A percentile compares a stretch with the other conserved stretches of the same genome.
Conservation (phyloP, 2,797 vertebrate genomes). For the Rhinoraja longicauda region DNA sequence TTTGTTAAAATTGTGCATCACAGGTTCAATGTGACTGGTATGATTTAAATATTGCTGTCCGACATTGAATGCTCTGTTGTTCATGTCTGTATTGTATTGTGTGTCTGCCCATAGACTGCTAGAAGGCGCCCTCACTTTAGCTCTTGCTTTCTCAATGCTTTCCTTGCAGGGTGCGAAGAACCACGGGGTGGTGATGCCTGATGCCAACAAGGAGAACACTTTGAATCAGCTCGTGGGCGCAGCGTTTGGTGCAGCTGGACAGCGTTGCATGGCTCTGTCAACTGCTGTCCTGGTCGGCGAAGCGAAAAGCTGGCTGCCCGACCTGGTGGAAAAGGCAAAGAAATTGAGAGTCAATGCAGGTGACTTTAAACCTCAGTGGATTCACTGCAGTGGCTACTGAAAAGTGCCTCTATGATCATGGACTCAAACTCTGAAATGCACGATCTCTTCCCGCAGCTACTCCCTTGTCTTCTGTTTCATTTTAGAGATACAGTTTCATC, state of each 20-base stretch:
- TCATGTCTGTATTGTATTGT: neutral
- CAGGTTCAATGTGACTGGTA: neutral
- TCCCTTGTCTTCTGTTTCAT: neutral
- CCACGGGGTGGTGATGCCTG: slow-evolving; percentile 94
- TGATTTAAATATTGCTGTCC: neutral
- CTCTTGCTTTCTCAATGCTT: neutral
- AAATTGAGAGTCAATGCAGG: slow-evolving; percentile 85
- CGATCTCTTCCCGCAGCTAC: neutral
- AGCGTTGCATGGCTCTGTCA: slow-evolving; percentile 93
- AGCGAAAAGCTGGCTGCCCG: slow-evolving; percentile 80
- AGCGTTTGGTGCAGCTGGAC: slow-evolving; percentile 91
- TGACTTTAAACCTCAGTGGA: slow-evolving; percentile 45
- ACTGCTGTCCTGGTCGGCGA: slow-evolving; percentile 87
- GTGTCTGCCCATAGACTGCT: neutral
- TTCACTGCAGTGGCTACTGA: neutral
- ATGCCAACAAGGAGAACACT: slow-evolving; percentile 96
- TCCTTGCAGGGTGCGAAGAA: slow-evolving; percentile 85
- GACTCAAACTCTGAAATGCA: neutral
- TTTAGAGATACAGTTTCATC: no score
- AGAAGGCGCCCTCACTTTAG: neutral
- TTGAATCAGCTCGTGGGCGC: slow-evolving; percentile 93
- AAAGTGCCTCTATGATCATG: neutral
- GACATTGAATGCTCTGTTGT: neutral
- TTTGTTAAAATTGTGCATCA: neutral
- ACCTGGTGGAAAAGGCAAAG: slow-evolving; percentile 83